Conservation (phyloP, 2,888 invertebrate genomes). For the Automeris io region DNA sequence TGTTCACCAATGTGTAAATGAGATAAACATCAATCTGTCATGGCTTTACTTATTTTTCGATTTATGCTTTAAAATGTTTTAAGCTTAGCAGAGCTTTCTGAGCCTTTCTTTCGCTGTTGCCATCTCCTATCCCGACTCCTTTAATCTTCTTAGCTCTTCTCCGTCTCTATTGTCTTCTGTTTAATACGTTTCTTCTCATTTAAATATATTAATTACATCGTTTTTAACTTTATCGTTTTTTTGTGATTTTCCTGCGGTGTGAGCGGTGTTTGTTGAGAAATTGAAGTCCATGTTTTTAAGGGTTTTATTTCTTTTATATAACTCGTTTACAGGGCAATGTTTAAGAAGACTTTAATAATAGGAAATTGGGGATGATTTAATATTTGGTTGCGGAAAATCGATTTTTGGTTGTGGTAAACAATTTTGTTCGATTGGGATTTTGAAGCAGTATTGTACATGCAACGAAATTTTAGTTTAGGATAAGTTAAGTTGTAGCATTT, state of each 20-base stretch:
- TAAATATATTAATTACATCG: slow-evolving; percentile 7
- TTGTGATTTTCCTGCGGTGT: not conserved
- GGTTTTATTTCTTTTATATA: slow-evolving; percentile 3
- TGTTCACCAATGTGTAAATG: not conserved
- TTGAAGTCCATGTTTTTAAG: not conserved
- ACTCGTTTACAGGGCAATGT: no score
- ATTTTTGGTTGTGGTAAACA: no score
- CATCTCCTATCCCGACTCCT: slow-evolving; percentile 14
- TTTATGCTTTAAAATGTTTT: slow-evolving; percentile 28
- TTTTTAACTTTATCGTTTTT: not conserved
- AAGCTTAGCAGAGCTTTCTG: slow-evolving; percentile 35
- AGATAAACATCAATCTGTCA: slow-evolving; percentile 6
- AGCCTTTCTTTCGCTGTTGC: slow-evolving; percentile 16
- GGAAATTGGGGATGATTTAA: no score
- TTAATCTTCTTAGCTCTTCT: slow-evolving; percentile 11
- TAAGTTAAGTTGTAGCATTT: no score
- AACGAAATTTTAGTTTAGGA: no score
- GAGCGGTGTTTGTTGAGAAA: no score
- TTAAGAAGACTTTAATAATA: no score
- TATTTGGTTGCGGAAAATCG: no score
- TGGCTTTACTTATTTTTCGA: slow-evolving; percentile 14
- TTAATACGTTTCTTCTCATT: slow-evolving; percentile 15
- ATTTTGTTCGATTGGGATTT: no score
- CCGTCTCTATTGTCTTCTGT: slow-evolving; percentile 7
- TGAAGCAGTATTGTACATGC: no score